Conservation (phyloP, 2,797 vertebrate species). For the Gymnocypris eckloni region DNA sequence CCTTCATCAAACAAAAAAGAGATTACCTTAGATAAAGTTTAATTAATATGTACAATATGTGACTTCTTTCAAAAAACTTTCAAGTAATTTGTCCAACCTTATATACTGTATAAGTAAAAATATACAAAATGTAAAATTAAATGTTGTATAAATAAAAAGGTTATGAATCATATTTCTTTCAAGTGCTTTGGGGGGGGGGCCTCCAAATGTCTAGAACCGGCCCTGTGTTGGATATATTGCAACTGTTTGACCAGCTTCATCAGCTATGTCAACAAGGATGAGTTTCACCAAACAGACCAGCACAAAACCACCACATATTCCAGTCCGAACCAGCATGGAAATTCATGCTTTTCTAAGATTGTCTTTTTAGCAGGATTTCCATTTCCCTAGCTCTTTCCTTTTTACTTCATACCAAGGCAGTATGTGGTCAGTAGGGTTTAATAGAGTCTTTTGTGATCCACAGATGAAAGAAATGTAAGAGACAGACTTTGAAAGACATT, state of each 20-base stretch:
- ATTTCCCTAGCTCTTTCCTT: not conserved
- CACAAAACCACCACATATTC: not conserved
- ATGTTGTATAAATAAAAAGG: too few relatives aligned
- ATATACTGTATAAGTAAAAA: too few relatives aligned
- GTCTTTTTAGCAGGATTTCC: not conserved
- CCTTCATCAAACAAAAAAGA: too few relatives aligned
- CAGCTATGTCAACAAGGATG: not conserved
- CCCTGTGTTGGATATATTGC: not conserved
- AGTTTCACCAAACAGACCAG: not conserved
- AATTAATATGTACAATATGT: too few relatives aligned
- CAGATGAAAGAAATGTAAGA: not conserved
- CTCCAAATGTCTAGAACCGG: too few relatives aligned
- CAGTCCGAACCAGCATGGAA: not conserved
- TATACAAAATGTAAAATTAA: too few relatives aligned
- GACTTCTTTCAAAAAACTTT: too few relatives aligned
- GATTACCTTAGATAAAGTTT: too few relatives aligned
- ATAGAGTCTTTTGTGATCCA: not conserved
- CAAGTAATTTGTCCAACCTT: too few relatives aligned
- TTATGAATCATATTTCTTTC: too few relatives aligned
- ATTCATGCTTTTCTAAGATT: not conserved
- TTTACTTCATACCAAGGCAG: slow-evolving; percentile 1
- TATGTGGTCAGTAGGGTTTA: slow-evolving; percentile 3
- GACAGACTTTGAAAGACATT: not conserved
- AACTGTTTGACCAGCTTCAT: not conserved
- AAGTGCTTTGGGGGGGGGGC: too few relatives aligned